phyloP scores from a whole-genome alignment of 2,888 invertebrate species.

The Pelosia muscerda region DNA sequence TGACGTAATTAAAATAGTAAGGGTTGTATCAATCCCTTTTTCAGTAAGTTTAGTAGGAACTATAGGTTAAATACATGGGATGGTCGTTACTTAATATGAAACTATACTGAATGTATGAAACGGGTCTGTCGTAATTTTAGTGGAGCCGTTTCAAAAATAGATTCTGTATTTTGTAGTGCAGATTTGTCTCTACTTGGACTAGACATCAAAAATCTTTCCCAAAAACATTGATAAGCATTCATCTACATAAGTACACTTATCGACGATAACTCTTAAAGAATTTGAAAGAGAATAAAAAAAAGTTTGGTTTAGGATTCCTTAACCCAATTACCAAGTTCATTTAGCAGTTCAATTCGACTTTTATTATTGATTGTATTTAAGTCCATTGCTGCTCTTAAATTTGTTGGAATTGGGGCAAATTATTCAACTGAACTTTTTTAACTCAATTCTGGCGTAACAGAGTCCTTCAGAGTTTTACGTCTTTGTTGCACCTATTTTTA shows the following conservation, averaged over 20 bases:
- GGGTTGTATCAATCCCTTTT: too few species aligned
- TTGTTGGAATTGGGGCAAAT: slow-evolving; percentile 2
- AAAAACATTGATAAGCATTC: background rate
- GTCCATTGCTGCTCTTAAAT: background rate
- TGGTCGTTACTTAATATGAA: too few species aligned
- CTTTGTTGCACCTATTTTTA: background rate
- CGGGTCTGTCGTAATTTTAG: too few species aligned
- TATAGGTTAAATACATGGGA: too few species aligned
- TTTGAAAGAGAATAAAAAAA: background rate
- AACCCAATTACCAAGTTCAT: slow-evolving; percentile 4
- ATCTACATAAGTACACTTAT: background rate
- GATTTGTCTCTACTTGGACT: background rate
- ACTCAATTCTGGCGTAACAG: background rate
- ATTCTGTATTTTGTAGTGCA: background rate
- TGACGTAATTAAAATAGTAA: too few species aligned
- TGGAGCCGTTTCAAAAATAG: too few species aligned
- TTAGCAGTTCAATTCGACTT: background rate
- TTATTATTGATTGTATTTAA: background rate
- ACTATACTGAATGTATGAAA: too few species aligned
- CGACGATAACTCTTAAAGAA: background rate
- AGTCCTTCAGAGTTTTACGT: background rate
- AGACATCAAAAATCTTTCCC: background rate
- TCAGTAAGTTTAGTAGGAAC: too few species aligned
- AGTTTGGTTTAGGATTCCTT: background rate
- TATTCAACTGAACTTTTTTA: slow-evolving; percentile 2